Conservation (phyloP, 2,797 vertebrate species). For the Mallotus villosus region DNA sequence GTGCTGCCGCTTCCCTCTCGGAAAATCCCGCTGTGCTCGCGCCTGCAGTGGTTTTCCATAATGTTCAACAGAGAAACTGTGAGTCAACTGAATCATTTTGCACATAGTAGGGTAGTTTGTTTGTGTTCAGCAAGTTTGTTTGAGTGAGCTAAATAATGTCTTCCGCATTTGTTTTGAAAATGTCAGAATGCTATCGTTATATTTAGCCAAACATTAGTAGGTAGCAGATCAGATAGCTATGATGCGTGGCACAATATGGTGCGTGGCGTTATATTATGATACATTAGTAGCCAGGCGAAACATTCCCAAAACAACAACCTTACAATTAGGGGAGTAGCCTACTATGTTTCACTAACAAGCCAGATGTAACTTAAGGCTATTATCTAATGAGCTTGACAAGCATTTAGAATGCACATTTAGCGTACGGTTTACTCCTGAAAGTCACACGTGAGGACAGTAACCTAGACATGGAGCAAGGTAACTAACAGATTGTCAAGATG, state of each 20-base stretch:
- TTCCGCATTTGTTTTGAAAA: background rate
- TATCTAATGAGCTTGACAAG: no score
- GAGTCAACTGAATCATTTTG: constrained; percentile 60
- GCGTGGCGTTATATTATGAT: background rate
- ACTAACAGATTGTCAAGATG: no score
- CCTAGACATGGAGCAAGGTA: no score
- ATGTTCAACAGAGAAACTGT: constrained; percentile 78
- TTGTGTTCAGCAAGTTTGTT: background rate
- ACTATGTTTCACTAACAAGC: no score
- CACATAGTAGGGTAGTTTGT: background rate
- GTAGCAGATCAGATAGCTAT: no score
- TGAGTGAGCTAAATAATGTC: background rate
- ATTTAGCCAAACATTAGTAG: background rate
- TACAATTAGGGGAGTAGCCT: no score
- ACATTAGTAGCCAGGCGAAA: background rate
- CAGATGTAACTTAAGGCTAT: no score
- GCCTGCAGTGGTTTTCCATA: constrained; percentile 55
- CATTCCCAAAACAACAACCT: no score
- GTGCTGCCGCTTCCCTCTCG: constrained; percentile 45
- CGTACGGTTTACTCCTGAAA: no score
- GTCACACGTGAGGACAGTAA: no score
- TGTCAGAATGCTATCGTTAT: background rate
- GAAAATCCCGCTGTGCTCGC: constrained; percentile 63
- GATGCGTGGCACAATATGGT: background rate
- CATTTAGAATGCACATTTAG: no score